phyloP scores from a whole-genome alignment of 2,113 vertebrate species.

The Poeciliopsis occidentalis region DNA sequence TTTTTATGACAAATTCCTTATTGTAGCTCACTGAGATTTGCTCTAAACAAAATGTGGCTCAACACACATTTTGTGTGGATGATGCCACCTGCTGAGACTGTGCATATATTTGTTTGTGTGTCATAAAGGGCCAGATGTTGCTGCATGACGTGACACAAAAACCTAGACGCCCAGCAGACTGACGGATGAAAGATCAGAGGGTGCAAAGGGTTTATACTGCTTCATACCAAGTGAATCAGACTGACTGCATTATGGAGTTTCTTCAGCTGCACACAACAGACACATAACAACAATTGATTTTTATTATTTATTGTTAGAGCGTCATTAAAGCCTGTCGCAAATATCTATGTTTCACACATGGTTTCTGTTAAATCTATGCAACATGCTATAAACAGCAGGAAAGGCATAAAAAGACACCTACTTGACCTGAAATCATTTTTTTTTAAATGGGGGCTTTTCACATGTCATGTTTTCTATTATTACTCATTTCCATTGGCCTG shows the following conservation, averaged over 20 bases:
- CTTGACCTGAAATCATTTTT: not conserved
- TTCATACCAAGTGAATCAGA: not conserved
- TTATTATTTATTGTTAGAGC: not conserved
- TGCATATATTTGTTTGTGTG: slow-evolving; percentile 9
- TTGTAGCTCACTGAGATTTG: not conserved
- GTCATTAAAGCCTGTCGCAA: not conserved
- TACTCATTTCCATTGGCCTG: no score
- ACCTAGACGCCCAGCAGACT: not conserved
- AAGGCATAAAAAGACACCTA: not conserved
- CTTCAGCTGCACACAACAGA: not conserved
- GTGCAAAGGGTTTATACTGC: not conserved
- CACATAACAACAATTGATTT: not conserved
- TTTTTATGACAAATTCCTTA: not conserved
- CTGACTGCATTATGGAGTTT: not conserved
- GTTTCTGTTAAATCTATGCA: not conserved
- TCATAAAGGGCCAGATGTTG: slow-evolving; percentile 16
- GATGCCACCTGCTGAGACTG: not conserved
- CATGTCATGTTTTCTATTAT: not conserved
- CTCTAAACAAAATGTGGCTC: not conserved
- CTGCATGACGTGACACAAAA: slow-evolving; percentile 9
- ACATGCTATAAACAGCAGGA: not conserved
- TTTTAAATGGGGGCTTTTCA: not conserved
- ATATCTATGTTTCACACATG: no score
- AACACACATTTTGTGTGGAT: slow-evolving; percentile 10
- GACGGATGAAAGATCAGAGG: slow-evolving; percentile 1